Percentiles rank a stretch among this genome's conserved stretches.
Evolutionary conservation across 1,140 invertebrate genomes (phyloP).

Genomic region (Formica selysi): DNA sequence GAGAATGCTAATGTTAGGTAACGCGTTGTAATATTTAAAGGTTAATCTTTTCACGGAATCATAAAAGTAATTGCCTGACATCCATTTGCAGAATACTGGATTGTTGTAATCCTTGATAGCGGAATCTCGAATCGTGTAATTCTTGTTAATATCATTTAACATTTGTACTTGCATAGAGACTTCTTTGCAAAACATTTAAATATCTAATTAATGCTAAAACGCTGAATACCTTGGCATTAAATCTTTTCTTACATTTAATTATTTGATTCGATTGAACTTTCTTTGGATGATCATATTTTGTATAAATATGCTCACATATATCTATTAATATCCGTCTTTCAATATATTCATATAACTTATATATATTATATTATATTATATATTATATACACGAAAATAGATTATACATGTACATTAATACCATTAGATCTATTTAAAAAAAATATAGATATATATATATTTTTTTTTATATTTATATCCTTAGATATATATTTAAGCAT

Average conservation of each 20-base stretch:
- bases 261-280: not conserved
- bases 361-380: no score
- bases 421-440: no score
- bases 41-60: slow-evolving; percentile 55
- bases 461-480: no score
- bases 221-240: not conserved
- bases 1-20: slow-evolving; percentile 18
- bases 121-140: not conserved
- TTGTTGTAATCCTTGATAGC: slow-evolving; percentile 61
- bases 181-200: slow-evolving; percentile 7
- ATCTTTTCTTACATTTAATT: not conserved
- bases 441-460: no score
- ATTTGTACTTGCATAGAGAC: not conserved
- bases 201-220: not conserved
- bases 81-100: slow-evolving; percentile 12
- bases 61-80: slow-evolving; percentile 19
- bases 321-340: slow-evolving; percentile 10
- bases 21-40: slow-evolving; percentile 17
- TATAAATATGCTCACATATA: not conserved
- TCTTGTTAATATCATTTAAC: slow-evolving; percentile 4
- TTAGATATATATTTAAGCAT: no score
- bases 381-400: no score
- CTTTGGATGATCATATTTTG: not conserved
- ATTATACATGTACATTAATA: no score
- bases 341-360: not conserved